A percentile compares a stretch with the other conserved stretches of the same genome.
These are phyloP conservation scores for Heteropelma amictum DNA, from an alignment of 2,888 invertebrate genomes.

Conservation along the genomic window DNA sequence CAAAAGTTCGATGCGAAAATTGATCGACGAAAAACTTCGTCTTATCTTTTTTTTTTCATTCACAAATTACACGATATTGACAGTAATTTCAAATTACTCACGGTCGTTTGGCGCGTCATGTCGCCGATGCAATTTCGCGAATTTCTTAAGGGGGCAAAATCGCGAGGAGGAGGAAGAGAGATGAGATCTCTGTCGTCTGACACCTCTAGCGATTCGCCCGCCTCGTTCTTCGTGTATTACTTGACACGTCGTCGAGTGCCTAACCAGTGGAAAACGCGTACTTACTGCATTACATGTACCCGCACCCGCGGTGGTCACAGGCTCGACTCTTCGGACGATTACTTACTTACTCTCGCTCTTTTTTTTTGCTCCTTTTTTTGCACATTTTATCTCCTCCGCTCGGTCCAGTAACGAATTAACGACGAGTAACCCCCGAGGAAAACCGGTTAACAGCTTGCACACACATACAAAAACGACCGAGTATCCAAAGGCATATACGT, in stretches of 20 bases:
- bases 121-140: conserved; percentile 11
- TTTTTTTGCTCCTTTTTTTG: conserved; percentile 2
- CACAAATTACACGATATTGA: conserved; percentile 21
- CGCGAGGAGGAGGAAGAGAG: background rate
- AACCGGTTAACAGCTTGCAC: conserved; percentile 69
- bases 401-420: conserved; percentile 68
- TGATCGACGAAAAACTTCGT: too few relatives aligned
- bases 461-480: background rate
- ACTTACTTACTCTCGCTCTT: conserved; percentile 60
- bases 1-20: too few relatives aligned
- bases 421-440: conserved; percentile 71
- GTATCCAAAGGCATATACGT: background rate
- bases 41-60: background rate
- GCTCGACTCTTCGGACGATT: conserved; percentile 62
- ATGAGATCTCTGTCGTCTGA: conserved; percentile 26
- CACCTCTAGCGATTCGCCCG: conserved; percentile 32
- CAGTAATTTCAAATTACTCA: conserved; percentile 23
- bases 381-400: conserved; percentile 16
- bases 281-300: conserved; percentile 39
- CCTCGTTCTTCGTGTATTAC: conserved; percentile 48
- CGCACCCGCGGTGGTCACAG: conserved; percentile 66
- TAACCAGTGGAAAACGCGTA: conserved; percentile 54
- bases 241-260: conserved; percentile 60
- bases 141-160: background rate
- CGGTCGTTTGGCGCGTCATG: background rate